phyloP scores from a whole-genome alignment of 2,797 vertebrate species.

The Tokudaia tokunoshimensis region DNA sequence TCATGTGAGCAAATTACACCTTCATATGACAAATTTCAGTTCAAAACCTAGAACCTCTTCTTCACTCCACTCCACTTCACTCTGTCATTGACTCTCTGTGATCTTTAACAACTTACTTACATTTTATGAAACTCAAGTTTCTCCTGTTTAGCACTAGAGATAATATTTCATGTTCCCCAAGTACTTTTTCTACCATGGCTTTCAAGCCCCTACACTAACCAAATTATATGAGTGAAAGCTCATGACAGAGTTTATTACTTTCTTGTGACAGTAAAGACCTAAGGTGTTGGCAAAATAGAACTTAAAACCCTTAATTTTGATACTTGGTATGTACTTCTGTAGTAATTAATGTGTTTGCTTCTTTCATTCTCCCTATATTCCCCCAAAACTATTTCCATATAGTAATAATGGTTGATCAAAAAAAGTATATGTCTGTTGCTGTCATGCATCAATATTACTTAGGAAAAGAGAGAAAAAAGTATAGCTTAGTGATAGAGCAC shows the following conservation, averaged over 20 bases:
- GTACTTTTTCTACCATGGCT: background rate
- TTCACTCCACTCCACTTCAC: rapidly evolving
- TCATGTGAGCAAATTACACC: background rate
- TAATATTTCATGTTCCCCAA: background rate
- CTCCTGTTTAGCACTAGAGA: background rate
- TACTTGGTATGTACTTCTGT: background rate
- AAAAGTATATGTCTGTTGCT: background rate
- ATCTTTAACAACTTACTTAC: conserved; percentile 22
- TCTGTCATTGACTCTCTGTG: background rate
- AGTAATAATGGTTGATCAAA: background rate
- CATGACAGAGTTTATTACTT: background rate
- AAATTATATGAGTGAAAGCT: conserved; percentile 5
- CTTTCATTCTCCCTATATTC: background rate
- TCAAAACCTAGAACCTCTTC: background rate
- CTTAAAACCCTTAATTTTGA: background rate
- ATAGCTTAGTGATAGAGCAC: background rate
- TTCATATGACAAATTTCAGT: background rate
- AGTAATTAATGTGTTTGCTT: background rate
- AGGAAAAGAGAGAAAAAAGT: background rate
- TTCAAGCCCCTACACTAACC: background rate
- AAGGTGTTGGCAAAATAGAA: background rate
- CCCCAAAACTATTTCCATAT: background rate
- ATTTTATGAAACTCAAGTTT: background rate
- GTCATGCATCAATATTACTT: background rate
- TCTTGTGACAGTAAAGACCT: background rate